Percentiles rank a stretch among this genome's conserved stretches.
Evolutionary conservation across 2,113 vertebrate genomes (phyloP).

Genomic region (Cyanoderma ruficeps): DNA sequence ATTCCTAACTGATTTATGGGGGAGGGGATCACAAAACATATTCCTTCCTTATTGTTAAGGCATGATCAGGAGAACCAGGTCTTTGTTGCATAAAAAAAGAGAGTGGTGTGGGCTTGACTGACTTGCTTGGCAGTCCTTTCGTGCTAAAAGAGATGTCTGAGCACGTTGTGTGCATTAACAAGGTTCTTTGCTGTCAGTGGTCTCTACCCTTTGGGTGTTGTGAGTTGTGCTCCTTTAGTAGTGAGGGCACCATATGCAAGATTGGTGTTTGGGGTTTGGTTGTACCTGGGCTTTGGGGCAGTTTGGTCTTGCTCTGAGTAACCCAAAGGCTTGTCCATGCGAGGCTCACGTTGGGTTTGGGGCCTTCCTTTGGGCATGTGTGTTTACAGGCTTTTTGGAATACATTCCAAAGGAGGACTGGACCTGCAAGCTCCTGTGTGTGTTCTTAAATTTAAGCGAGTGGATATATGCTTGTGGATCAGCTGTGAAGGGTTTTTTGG

Average conservation of each 20-base stretch:
- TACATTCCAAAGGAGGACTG: rapidly evolving
- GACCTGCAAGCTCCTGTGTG: not conserved
- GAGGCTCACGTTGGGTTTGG: not conserved
- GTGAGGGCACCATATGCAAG: not conserved
- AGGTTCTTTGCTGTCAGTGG: not conserved
- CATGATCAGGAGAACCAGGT: not conserved
- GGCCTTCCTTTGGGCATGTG: not conserved
- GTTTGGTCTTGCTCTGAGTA: not conserved
- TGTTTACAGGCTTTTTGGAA: rapidly evolving
- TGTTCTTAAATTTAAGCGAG: not conserved
- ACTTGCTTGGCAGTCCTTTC: not conserved
- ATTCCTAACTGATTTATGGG: constrained; percentile 12
- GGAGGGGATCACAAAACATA: not conserved
- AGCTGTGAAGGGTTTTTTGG: not conserved
- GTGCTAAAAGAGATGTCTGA: not conserved
- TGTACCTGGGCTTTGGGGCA: not conserved
- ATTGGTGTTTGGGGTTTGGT: not conserved
- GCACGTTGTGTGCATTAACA: rapidly evolving
- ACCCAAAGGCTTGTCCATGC: rapidly evolving
- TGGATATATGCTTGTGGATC: rapidly evolving
- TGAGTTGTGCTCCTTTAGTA: not conserved
- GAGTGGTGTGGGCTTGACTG: not conserved
- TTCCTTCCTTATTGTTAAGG: not conserved
- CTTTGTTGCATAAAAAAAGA: not conserved
- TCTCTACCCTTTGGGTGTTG: not conserved